phyloP scores from a whole-genome alignment of 2,797 vertebrate species.

The Onychomys torridus region DNA sequence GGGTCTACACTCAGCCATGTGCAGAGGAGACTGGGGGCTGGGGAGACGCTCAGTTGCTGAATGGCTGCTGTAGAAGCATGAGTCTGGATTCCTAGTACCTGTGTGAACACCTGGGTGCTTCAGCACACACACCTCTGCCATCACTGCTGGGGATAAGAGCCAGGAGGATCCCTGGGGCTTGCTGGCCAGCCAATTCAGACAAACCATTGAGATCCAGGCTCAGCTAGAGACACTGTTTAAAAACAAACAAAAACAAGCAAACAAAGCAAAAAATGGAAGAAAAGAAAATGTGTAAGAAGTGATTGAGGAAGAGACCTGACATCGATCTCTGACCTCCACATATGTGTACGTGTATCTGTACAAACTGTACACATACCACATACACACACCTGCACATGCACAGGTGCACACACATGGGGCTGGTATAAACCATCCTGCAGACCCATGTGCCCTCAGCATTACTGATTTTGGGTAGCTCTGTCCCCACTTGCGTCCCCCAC shows the following conservation, averaged over 20 bases:
- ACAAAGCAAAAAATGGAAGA: not conserved
- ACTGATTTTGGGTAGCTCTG: not conserved
- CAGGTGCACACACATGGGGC: no score
- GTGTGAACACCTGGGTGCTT: not conserved
- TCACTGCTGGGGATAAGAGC: not conserved
- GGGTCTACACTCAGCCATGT: not conserved
- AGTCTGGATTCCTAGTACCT: not conserved
- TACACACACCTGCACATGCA: not conserved
- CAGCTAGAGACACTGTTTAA: not conserved
- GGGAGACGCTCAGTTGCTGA: not conserved
- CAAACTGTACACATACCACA: not conserved
- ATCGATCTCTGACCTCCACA: not conserved
- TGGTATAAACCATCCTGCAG: not conserved
- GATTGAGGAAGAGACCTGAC: not conserved
- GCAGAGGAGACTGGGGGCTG: not conserved
- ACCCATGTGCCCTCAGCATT: not conserved
- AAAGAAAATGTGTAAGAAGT: not conserved
- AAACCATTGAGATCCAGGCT: not conserved
- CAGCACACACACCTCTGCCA: not conserved
- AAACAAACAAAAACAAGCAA: not conserved
- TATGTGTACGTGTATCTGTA: not conserved
- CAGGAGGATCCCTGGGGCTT: no score
- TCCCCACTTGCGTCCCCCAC: not conserved
- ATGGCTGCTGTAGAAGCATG: not conserved
- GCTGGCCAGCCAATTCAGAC: not conserved